Conservation (phyloP, 2,113 vertebrate genomes). For the Cyprinus carpio region DNA sequence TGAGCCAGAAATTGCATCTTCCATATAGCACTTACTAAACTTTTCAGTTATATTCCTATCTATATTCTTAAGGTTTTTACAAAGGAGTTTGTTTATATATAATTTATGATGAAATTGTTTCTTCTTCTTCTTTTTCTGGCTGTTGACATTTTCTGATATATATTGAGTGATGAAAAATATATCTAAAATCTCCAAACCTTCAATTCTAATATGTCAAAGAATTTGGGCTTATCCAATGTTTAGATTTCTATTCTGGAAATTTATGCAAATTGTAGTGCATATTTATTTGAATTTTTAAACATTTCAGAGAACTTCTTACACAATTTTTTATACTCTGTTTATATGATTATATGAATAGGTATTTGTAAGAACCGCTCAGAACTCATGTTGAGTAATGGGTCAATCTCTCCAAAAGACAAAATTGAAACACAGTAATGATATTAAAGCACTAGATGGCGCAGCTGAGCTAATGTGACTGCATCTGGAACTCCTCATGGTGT, state of each 20-base stretch:
- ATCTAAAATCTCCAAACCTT: neutral
- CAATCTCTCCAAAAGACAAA: neutral
- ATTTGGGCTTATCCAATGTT: neutral
- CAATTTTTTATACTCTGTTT: neutral
- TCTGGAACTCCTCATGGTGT: neutral
- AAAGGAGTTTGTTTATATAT: neutral
- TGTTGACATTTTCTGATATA: too few species aligned
- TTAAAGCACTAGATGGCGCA: conserved; percentile 51
- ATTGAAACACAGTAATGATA: neutral
- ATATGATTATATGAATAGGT: neutral
- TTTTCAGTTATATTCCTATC: neutral
- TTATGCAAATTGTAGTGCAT: too few species aligned
- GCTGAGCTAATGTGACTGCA: neutral
- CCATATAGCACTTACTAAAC: too few species aligned
- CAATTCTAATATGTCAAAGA: neutral
- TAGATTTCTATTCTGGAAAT: too few species aligned
- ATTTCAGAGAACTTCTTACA: too few species aligned
- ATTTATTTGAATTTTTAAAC: too few species aligned
- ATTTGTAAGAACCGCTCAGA: neutral
- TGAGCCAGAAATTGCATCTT: too few species aligned
- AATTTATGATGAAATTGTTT: neutral
- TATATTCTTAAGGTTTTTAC: neutral
- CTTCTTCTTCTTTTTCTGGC: too few species aligned
- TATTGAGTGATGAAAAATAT: neutral
- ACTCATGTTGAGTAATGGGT: neutral